These are phyloP conservation scores for Adoxophyes honmai DNA, from an alignment of 1,140 invertebrate species.

Conservation along the genomic window DNA sequence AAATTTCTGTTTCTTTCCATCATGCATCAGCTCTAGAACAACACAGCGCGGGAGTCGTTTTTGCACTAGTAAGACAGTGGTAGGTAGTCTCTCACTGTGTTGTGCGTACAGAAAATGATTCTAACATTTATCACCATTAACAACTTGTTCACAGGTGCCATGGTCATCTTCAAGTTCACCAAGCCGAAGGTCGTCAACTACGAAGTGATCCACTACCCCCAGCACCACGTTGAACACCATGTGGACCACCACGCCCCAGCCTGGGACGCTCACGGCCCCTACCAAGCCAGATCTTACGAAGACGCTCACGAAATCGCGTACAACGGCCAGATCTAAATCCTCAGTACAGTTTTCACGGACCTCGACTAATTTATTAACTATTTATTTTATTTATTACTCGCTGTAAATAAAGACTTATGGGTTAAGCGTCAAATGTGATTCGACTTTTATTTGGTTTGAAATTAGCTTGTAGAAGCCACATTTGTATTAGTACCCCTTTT, in stretches of 20 bases:
- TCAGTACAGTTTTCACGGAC: slow-evolving; percentile 52
- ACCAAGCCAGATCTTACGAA: slow-evolving; percentile 76
- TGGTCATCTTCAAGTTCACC: slow-evolving; percentile 90
- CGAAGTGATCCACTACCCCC: slow-evolving; percentile 91
- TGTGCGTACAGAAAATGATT: too few species aligned
- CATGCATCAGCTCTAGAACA: too few species aligned
- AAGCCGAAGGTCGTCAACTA: slow-evolving; percentile 90
- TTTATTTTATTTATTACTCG: slow-evolving; percentile 61
- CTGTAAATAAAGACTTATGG: slow-evolving; percentile 68
- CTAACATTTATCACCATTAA: too few species aligned
- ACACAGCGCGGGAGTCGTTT: too few species aligned
- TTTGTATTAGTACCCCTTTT: too few species aligned
- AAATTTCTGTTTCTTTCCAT: too few species aligned
- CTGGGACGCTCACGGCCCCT: slow-evolving; percentile 78
- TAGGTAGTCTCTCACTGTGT: too few species aligned
- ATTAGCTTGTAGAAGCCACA: too few species aligned
- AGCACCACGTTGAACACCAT: slow-evolving; percentile 84
- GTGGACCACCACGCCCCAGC: slow-evolving; percentile 76
- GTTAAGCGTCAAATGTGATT: slow-evolving; percentile 61
- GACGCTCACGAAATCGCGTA: slow-evolving; percentile 82
- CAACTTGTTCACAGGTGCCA: slow-evolving; percentile 78
- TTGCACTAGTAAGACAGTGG: too few species aligned
- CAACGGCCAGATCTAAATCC: slow-evolving; percentile 76
- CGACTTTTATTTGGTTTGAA: slow-evolving; percentile 21
- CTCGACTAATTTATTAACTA: slow-evolving; percentile 54